phyloP scores from a whole-genome alignment of 2,888 invertebrate species.

The Timema cristinae region DNA sequence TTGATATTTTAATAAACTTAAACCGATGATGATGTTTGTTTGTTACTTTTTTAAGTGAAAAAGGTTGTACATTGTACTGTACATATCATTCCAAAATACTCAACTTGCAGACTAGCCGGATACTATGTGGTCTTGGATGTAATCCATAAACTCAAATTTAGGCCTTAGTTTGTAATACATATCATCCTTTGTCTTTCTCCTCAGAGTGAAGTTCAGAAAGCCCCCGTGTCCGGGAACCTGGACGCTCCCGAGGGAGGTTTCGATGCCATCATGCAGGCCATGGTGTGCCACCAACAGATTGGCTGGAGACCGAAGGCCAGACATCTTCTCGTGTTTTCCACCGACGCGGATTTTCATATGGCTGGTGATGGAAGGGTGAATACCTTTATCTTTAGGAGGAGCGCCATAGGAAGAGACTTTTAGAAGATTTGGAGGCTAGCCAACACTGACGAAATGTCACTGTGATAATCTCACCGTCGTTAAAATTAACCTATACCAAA shows the following conservation, averaged over 20 bases:
- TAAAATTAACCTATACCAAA: too few species aligned
- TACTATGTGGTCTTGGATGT: background rate
- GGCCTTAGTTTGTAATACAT: background rate
- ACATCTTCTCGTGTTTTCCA: conserved; percentile 72
- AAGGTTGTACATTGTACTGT: background rate
- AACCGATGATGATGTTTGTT: too few species aligned
- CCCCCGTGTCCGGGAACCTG: conserved; percentile 54
- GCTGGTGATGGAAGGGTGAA: conserved; percentile 74
- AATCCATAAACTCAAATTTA: background rate
- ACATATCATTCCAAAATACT: background rate
- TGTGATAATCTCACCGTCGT: too few species aligned
- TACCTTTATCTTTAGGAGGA: too few species aligned
- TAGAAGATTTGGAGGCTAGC: too few species aligned
- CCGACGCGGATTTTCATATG: conserved; percentile 71
- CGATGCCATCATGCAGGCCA: conserved; percentile 83
- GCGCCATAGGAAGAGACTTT: too few species aligned
- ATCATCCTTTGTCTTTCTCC: background rate
- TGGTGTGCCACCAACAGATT: conserved; percentile 64
- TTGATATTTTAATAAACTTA: too few species aligned
- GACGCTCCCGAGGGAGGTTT: conserved; percentile 79
- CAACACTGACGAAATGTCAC: too few species aligned
- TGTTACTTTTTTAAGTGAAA: background rate
- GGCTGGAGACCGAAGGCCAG: conserved; percentile 75
- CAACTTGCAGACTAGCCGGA: too few species aligned
- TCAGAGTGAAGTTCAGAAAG: conserved; percentile 40